Conservation (phyloP, 2,888 invertebrate species). For the Fragum fragum region DNA sequence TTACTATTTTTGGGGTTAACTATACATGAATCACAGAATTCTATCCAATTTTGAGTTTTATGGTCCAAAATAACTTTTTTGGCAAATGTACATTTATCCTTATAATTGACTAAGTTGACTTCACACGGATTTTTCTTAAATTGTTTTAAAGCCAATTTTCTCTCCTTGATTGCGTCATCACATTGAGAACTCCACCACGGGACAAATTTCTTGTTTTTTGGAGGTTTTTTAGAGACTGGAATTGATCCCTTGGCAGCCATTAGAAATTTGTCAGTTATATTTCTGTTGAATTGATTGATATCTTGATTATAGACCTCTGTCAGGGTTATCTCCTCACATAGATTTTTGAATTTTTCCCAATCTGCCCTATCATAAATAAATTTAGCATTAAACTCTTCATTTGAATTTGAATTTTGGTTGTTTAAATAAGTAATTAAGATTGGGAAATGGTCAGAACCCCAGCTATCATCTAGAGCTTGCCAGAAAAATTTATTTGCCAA, state of each 20-base stretch:
- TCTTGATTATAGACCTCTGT: conserved; percentile 5
- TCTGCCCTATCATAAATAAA: too few species aligned
- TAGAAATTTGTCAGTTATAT: background rate
- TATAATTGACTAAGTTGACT: too few species aligned
- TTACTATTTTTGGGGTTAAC: conserved; percentile 4
- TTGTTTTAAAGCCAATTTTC: conserved; percentile 22
- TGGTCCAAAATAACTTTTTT: background rate
- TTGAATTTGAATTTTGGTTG: background rate
- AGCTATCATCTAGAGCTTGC: conserved; percentile 12
- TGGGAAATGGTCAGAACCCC: too few species aligned
- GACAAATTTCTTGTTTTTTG: background rate
- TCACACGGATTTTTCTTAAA: conserved; percentile 22
- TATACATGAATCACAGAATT: conserved; percentile 17
- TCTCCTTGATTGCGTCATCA: too few species aligned
- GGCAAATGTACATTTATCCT: background rate
- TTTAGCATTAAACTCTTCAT: background rate
- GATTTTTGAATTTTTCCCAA: too few species aligned
- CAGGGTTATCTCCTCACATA: background rate
- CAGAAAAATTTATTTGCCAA: background rate
- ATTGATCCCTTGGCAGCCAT: background rate
- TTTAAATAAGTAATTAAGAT: conserved; percentile 1
- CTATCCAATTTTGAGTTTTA: too few species aligned
- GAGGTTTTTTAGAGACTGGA: too few species aligned
- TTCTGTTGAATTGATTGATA: background rate
- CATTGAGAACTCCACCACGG: conserved; percentile 22